Base-by-base conservation (phyloP, 2,113 vertebrate species). In the Ptyas mucosa region DNA sequence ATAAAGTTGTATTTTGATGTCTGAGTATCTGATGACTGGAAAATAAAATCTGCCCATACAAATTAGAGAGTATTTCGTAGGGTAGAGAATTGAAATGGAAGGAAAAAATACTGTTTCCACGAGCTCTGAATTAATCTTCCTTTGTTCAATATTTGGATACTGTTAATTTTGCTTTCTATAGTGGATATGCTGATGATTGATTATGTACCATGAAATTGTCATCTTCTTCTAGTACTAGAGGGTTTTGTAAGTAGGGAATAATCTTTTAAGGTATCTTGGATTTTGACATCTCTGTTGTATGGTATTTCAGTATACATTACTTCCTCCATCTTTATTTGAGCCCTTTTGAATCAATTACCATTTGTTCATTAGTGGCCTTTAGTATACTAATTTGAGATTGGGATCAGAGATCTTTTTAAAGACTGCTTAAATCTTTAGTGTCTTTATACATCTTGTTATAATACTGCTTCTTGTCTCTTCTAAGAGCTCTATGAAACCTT, bases 101-200 rank as follows among this genome's bases (percentile, higher is more conserved):
- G 53, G 39, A 51, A 91, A 88, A 57, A 89, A 88, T 92, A 94
- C 94, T 95, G 94, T 94, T 81, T 53, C 95, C 95, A 86, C 94
- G 94, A 90, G 95, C 94, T 18, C 58, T 12, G 89, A 1, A 85
- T 94, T 96, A 95, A 94, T 95, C 93, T 94, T 92, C 75, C 5
- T 0, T 88, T 1, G 51, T 90, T 92, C 91, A 93, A 14, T 89
- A 87, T 24, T 81, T 89, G 20, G 12, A 7, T 0, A 0, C 94
- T 87, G 88, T 91, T 95, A 93, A 95, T 97, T 69, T 92, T 95
- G 93, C 93, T 97, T 97, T 95, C 81, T 93, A 81, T 29, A 64
- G 58, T 91, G n/a, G 89, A 90, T 90, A 89, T 11, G 0, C 95
- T 96, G 95, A n/a, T 64, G 26, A 14, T 64, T 64, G 61, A 64